Conservation (phyloP, 2,888 invertebrate species). For the Phyto melanocephala region DNA sequence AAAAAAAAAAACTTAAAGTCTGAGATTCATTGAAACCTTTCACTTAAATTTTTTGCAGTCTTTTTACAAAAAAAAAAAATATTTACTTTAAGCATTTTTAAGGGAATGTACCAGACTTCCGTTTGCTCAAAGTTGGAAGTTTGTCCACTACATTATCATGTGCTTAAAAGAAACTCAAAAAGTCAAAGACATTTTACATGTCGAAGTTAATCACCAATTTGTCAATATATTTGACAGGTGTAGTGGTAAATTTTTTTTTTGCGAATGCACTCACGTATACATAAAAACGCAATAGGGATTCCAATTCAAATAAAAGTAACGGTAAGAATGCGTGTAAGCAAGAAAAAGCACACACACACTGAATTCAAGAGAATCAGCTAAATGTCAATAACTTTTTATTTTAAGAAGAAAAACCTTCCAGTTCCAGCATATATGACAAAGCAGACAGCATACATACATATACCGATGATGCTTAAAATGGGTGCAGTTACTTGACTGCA, state of each 20-base stretch:
- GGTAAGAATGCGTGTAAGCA: background rate
- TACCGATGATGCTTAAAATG: constrained; percentile 56
- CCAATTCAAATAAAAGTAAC: constrained; percentile 28
- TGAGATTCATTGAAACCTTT: no score
- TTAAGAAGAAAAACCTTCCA: background rate
- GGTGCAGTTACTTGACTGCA: constrained; percentile 34
- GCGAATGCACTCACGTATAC: background rate
- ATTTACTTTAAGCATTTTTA: no score
- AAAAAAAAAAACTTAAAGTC: no score
- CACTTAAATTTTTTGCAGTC: no score
- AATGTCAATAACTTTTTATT: constrained; percentile 56
- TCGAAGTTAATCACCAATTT: constrained; percentile 65
- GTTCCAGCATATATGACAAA: constrained; percentile 6
- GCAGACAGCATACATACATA: constrained; percentile 12
- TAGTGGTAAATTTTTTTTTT: constrained; percentile 6
- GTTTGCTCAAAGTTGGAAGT: constrained; percentile 45
- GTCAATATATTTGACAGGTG: constrained; percentile 60
- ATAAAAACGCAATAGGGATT: constrained; percentile 18
- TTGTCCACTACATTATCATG: no score
- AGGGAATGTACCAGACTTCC: no score
- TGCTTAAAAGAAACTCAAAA: background rate
- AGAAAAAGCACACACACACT: background rate
- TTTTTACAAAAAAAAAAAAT: no score
- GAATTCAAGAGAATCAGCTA: constrained; percentile 16
- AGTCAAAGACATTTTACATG: constrained; percentile 57